Base-by-base conservation (phyloP, 2,888 invertebrate genomes). In the Acleris laterana region DNA sequence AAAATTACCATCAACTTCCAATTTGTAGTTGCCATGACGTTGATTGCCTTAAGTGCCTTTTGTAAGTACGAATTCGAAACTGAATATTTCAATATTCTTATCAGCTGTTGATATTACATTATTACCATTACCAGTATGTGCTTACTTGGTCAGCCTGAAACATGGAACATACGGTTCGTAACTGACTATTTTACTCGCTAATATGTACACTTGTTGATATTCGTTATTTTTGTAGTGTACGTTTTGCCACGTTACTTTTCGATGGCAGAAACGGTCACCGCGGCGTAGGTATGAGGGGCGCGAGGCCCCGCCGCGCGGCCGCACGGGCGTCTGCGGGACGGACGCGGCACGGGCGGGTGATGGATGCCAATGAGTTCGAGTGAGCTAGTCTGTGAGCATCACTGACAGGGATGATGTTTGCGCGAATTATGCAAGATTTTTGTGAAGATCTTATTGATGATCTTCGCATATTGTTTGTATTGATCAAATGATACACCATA, bases 321-420 rank as follows among this genome's bases (percentile, higher is more conserved):
- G n/a, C n/a, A n/a, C n/a, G n/a, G 38, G 38, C 38, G 13, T 5
- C 28, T 4, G n/a, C 25, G 5, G 32, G 53, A 44, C 32, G 2
- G 38, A 16, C 17, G 13, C 11, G 32, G n/a, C 42, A 22, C 22
- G 20, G 22, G 38, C 28, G 9, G 25, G 1, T 48, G 68, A 70
- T 66, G 64, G 63, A 61, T 69, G 72, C 69, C 69, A 67, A 72
- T 70, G 72, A 73, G 68, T 81, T 82, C 79, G 89, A 87, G 89
- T 91, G 32, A 32, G 90, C 91, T 92, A 91, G 93, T 93, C 91
- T 92, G 88, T 88, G 88, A 89, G 90, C 89, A 89, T 91, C 91
- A 89, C 90, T 91, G 92, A 88, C 87, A 90, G 92, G 89, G 82
- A 89, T 88, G 88, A 87, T 92, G 93, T 90, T 87, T 90, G 93